These are phyloP conservation scores for Phymastichus coffea DNA, from an alignment of 1,140 invertebrate species.

Conservation along the genomic window DNA sequence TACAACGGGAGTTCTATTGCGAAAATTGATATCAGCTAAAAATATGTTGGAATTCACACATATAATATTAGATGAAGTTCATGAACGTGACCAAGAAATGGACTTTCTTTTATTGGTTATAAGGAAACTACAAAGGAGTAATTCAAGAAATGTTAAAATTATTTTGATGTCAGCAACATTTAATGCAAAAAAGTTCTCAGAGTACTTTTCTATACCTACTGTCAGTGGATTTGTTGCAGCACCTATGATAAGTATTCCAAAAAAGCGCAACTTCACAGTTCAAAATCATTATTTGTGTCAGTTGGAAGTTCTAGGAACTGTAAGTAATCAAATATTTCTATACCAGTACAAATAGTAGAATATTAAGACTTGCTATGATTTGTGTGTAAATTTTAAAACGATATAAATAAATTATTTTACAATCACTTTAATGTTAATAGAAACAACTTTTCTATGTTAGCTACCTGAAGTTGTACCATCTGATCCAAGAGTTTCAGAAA, in stretches of 20 bases:
- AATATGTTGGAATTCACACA: constrained; percentile 74
- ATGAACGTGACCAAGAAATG: constrained; percentile 93
- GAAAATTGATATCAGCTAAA: constrained; percentile 70
- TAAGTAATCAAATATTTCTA: too few relatives aligned
- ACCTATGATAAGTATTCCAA: constrained; percentile 61
- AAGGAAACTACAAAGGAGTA: constrained; percentile 74
- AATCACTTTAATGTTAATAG: neutral
- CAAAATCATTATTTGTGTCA: constrained; percentile 73
- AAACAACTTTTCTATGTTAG: constrained; percentile 41
- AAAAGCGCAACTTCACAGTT: constrained; percentile 58
- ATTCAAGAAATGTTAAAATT: constrained; percentile 72
- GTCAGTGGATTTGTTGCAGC: constrained; percentile 52
- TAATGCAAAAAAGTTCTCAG: constrained; percentile 68
- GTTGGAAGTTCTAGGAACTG: constrained; percentile 46
- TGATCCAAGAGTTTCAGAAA: constrained; percentile 57
- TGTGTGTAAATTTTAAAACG: too few relatives aligned
- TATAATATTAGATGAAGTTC: constrained; percentile 92
- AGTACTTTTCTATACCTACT: constrained; percentile 71
- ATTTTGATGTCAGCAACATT: constrained; percentile 90
- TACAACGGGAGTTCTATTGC: constrained; percentile 77
- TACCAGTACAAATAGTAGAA: neutral
- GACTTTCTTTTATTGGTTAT: constrained; percentile 89
- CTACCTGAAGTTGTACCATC: constrained; percentile 52
- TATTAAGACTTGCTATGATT: neutral
- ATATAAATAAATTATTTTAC: too few relatives aligned